phyloP scores from a whole-genome alignment of 2,113 vertebrate genomes.

The Emydocephalus ijimae region DNA sequence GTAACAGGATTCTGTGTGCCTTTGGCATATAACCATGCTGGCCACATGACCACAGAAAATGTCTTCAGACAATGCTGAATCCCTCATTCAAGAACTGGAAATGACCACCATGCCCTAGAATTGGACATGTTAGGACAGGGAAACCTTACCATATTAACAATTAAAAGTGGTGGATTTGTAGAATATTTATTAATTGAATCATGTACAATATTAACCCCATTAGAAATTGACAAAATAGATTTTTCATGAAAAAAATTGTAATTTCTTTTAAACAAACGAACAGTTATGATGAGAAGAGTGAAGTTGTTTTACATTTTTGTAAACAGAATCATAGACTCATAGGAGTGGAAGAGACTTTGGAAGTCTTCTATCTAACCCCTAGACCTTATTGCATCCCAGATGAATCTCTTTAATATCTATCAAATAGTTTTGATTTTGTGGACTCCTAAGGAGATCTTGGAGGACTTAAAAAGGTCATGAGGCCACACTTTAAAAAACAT shows the following conservation, averaged over 20 bases:
- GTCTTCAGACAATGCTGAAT: too few species aligned
- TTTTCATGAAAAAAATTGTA: neutral
- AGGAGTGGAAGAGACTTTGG: too few species aligned
- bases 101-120: too few species aligned
- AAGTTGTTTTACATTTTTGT: neutral
- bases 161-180: neutral
- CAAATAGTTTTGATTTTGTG: neutral
- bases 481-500: neutral
- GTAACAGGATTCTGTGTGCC: too few species aligned
- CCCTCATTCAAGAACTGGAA: too few species aligned
- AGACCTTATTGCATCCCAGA: too few species aligned
- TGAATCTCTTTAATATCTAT: neutral
- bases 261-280: neutral
- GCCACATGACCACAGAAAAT: too few species aligned
- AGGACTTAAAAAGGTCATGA: neutral
- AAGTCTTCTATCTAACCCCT: too few species aligned
- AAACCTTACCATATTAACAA: neutral
- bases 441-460: neutral
- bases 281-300: neutral
- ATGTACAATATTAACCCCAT: neutral
- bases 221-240: neutral
- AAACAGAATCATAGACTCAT: neutral
- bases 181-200: neutral
- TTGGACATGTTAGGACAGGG: too few species aligned
- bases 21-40: too few species aligned